Evolutionary conservation across 53 echinoderm and acorn worm genomes (phyloP).

Genomic region (Holothuria leucospilota): DNA sequence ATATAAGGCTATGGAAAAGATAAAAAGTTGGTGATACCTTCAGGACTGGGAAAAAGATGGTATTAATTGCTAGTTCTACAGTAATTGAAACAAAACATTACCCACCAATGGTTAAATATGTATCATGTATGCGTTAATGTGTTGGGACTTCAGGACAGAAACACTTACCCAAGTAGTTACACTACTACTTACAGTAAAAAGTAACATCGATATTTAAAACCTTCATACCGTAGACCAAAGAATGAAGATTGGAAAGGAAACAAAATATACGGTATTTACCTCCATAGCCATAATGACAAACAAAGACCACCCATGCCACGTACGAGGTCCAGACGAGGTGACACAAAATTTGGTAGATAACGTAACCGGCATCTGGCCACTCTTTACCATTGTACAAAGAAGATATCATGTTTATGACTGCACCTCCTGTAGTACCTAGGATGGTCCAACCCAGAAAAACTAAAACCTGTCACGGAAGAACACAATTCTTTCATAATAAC

Average conservation of each 20-base stretch:
- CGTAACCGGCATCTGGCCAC: neutral
- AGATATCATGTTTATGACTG: conserved; percentile 54
- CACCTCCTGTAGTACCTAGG: conserved; percentile 8
- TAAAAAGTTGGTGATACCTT: no score
- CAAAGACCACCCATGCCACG: conserved; percentile 74
- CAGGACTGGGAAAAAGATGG: no score
- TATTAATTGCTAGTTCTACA: no score
- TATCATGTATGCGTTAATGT: no score
- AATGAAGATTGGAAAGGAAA: neutral
- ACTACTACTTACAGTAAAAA: neutral
- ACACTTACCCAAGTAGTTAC: no score
- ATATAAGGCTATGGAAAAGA: no score
- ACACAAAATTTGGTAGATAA: conserved; percentile 14
- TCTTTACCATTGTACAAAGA: conserved; percentile 38
- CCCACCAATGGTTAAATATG: no score
- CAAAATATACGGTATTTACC: conserved; percentile 30
- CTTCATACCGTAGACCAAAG: neutral
- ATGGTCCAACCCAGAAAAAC: conserved; percentile 30
- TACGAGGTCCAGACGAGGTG: conserved; percentile 62
- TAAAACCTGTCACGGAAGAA: neutral
- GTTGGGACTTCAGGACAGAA: no score
- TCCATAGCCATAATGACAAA: conserved; percentile 80
- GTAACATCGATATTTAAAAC: neutral
- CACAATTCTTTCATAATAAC: neutral
- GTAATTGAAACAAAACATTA: no score